A percentile compares a stretch with the other conserved stretches of the same genome.
Conservation (phyloP, 2,888 invertebrate genomes). For the Apamea crenata region DNA sequence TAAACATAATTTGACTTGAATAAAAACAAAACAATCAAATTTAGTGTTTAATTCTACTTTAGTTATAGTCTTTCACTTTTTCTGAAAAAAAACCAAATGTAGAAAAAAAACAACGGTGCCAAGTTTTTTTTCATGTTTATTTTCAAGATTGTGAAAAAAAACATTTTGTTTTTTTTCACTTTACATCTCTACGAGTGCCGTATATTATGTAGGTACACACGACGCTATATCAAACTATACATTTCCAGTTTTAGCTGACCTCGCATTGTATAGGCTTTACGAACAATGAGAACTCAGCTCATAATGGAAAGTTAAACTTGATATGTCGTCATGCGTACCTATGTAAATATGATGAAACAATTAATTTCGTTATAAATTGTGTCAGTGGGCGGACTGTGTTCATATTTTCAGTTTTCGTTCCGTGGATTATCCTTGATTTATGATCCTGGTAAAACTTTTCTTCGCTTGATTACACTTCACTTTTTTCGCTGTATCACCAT, state of each 20-base stretch:
- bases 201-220: neutral
- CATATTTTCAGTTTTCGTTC: constrained; percentile 6
- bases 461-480: neutral
- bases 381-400: constrained; percentile 6
- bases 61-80: too few relatives aligned
- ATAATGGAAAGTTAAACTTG: neutral
- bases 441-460: constrained; percentile 19
- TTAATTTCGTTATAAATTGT: constrained; percentile 9
- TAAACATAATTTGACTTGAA: too few relatives aligned
- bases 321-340: neutral
- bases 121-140: too few relatives aligned
- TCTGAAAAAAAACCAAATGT: too few relatives aligned
- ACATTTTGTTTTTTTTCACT: too few relatives aligned
- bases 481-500: neutral
- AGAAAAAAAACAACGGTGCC: too few relatives aligned
- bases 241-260: neutral
- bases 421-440: constrained; percentile 27
- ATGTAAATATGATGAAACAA: constrained; percentile 21
- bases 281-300: neutral
- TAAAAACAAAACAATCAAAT: too few relatives aligned
- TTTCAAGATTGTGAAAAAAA: too few relatives aligned
- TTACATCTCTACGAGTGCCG: too few relatives aligned
- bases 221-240: neutral
- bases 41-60: too few relatives aligned
- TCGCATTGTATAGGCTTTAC: neutral